Conservation (phyloP, 1,140 invertebrate species). For the Neodiprion lecontei region DNA sequence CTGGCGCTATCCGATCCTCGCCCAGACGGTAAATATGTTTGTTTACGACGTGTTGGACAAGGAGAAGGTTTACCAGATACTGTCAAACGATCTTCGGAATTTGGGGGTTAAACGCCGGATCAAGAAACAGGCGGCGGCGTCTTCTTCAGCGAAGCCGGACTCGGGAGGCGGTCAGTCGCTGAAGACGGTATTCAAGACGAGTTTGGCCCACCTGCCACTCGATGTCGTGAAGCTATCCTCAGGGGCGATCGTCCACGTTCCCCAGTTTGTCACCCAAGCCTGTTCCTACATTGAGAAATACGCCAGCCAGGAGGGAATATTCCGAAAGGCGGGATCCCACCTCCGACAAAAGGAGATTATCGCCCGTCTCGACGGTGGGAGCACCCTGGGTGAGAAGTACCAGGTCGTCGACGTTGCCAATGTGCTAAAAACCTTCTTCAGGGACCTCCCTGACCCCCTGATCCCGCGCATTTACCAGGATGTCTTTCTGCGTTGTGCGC, state of each 20-base stretch:
- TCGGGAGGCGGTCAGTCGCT: conserved; percentile 21
- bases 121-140: conserved; percentile 62
- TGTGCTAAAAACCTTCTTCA: conserved; percentile 82
- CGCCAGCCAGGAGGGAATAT: conserved; percentile 79
- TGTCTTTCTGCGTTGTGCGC: conserved; percentile 73
- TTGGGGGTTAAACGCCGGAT: conserved; percentile 70
- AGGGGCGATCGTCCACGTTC: conserved; percentile 70
- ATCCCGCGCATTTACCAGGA: conserved; percentile 77
- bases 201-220: conserved; percentile 65
- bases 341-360: conserved; percentile 81
- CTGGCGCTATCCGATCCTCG: too few species aligned
- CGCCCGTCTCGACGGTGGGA: conserved; percentile 71
- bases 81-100: conserved; percentile 66
- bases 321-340: conserved; percentile 84
- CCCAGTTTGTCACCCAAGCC: conserved; percentile 78
- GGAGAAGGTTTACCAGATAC: conserved; percentile 68
- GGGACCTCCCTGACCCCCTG: conserved; percentile 82
- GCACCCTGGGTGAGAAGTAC: conserved; percentile 67
- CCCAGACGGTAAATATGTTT: conserved; percentile 61
- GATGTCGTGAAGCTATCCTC: conserved; percentile 68
- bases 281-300: conserved; percentile 71
- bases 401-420: conserved; percentile 83
- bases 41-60: conserved; percentile 71
- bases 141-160: conserved; percentile 20
- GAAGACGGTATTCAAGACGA: conserved; percentile 69